Evolutionary conservation across 2,113 vertebrate species (phyloP), one percentile per base, ranked within the genome.

Genomic region (Condylura cristata): DNA sequence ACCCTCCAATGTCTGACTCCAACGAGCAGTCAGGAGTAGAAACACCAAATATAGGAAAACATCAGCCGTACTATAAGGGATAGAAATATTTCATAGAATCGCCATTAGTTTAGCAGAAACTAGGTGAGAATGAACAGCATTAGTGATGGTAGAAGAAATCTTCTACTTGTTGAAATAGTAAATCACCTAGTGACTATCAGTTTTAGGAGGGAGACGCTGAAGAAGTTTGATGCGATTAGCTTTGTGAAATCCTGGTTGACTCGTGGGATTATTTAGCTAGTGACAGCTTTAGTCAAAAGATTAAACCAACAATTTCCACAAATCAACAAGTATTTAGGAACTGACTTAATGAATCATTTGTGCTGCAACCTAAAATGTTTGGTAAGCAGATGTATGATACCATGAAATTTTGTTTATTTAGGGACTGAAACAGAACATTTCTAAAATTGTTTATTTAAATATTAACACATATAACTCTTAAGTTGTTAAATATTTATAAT

Each of bases 151-250:
- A 74, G 94, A 37, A 78, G 39, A 94, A 85, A 86, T 39, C 82
- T 63, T 92, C 26, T 70, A 28, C 39, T 71, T 95, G 75, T 2
- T 53, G 39, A 65, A 61, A 79, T 79, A 83, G 60, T 76, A 82
- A 92, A 56, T 90, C 92, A 94, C 60, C 90, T 60, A 90, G 51
- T 66, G 71, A 94, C 86, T 89, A 75, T 70, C 83, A 95, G 53
- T 79, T 94, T 78, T 68, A 84, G 80, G 51, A 81, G 18, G 61
- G 46, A 94, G 86, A 76, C 46, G 16, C 24, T 83, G 26, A 48
- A 78, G 95, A 51, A 91, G 60, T 48, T 68, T 68, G 53, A 72
- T 66, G 58, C 44, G 89, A 90, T 93, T 91, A 89, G 37, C 81
- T 87, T 37, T 56, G 75, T 84, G 84, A 87, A 95, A 95, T 95